A percentile compares a stretch with the other conserved stretches of the same genome.
Evolutionary conservation across 2,888 invertebrate species (phyloP).

Genomic region (Troglohyphantes excavatus): DNA sequence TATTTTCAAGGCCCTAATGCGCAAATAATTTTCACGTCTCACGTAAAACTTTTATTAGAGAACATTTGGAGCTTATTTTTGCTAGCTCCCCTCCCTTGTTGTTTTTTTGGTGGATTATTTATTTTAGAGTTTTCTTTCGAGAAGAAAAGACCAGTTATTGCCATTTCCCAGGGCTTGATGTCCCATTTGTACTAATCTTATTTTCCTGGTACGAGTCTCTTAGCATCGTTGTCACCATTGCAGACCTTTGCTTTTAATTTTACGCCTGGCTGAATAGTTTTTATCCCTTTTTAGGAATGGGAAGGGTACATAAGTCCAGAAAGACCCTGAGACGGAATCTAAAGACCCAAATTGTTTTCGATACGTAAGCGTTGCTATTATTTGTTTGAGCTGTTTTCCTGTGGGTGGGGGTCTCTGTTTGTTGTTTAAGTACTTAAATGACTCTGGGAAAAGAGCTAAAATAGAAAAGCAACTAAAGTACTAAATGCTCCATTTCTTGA

Average conservation of each 20-base stretch:
- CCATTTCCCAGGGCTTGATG: conserved; percentile 46
- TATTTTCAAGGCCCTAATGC: conserved; percentile 57
- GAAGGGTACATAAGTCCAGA: conserved; percentile 55
- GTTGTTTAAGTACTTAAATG: too few relatives aligned
- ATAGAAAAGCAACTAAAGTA: too few relatives aligned
- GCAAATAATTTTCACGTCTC: conserved; percentile 62
- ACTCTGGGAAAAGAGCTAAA: too few relatives aligned
- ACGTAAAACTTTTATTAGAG: conserved; percentile 64
- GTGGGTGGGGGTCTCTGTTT: background rate
- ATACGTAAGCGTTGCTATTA: conserved; percentile 45
- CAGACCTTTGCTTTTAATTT: conserved; percentile 68
- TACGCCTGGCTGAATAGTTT: conserved; percentile 75
- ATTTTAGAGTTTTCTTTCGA: conserved; percentile 13
- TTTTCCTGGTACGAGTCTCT: conserved; percentile 64
- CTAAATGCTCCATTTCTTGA: too few relatives aligned
- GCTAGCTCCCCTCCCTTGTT: conserved; percentile 33
- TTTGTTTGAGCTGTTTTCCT: background rate
- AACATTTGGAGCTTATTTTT: conserved; percentile 50
- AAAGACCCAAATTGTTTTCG: conserved; percentile 56
- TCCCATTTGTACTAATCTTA: conserved; percentile 74
- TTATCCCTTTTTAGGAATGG: conserved; percentile 61
- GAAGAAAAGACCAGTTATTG: conserved; percentile 39
- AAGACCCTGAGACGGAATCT: conserved; percentile 55
- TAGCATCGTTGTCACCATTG: conserved; percentile 65
- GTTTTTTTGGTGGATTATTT: conserved; percentile 29